Percentiles rank a stretch among this genome's conserved stretches.
phyloP scores from a whole-genome alignment of 2,888 invertebrate genomes.

The Deroplatys truncata region DNA sequence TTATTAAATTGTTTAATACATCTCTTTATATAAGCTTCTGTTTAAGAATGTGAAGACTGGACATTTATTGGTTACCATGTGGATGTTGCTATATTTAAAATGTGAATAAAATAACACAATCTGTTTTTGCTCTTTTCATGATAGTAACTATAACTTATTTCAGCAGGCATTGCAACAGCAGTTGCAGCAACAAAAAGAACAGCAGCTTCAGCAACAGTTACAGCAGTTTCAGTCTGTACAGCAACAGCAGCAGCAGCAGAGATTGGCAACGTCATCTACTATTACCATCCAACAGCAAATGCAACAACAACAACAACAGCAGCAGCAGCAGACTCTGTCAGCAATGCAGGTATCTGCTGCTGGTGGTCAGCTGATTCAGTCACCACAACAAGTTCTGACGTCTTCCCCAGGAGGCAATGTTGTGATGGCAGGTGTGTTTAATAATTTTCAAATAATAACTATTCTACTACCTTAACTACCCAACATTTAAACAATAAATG shows the following conservation, averaged over 20 bases:
- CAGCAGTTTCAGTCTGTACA: slow-evolving; percentile 40
- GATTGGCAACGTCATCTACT: neutral
- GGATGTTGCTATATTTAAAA: too few relatives aligned
- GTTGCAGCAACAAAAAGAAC: slow-evolving; percentile 18
- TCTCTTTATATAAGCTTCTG: too few relatives aligned
- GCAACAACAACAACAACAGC: neutral
- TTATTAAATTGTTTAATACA: too few relatives aligned
- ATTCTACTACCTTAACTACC: too few relatives aligned
- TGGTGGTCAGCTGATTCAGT: slow-evolving; percentile 15
- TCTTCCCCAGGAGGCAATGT: neutral
- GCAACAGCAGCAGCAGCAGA: slow-evolving; percentile 5
- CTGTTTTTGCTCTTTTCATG: too few relatives aligned
- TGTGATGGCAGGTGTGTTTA: slow-evolving; percentile 3
- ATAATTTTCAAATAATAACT: too few relatives aligned
- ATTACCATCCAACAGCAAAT: neutral
- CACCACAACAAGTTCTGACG: slow-evolving; percentile 23
- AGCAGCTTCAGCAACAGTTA: slow-evolving; percentile 43
- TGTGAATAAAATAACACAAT: too few relatives aligned
- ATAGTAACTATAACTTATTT: too few relatives aligned
- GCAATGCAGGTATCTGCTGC: neutral
- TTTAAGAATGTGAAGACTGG: too few relatives aligned
- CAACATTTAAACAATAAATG: too few relatives aligned
- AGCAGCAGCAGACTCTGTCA: neutral
- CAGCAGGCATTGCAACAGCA: neutral
- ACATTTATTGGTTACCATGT: too few relatives aligned